These are phyloP conservation scores for Congeria kusceri DNA, from an alignment of 2,888 invertebrate genomes.

Conservation along the genomic window DNA sequence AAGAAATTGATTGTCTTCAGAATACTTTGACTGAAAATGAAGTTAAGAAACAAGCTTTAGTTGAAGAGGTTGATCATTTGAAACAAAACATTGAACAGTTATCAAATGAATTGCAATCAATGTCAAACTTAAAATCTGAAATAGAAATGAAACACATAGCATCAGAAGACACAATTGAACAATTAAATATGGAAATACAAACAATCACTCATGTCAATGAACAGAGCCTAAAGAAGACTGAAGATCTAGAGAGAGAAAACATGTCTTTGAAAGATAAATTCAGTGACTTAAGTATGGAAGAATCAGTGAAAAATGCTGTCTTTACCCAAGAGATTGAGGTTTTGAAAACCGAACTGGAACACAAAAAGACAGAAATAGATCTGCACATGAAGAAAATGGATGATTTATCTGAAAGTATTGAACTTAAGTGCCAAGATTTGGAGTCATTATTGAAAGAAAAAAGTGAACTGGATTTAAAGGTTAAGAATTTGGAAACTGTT, in stretches of 20 bases:
- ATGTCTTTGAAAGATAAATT: constrained; percentile 15
- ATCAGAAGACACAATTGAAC: constrained; percentile 18
- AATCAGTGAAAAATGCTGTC: neutral
- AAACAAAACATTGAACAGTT: constrained; percentile 9
- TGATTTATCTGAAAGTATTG: constrained; percentile 1
- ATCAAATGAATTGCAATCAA: constrained; percentile 15
- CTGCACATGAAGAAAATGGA: neutral
- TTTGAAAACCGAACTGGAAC: constrained; percentile 9
- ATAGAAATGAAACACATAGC: constrained; percentile 9
- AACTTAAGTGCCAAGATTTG: neutral
- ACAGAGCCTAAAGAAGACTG: neutral
- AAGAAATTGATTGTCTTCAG: constrained; percentile 21
- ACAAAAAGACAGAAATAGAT: constrained; percentile 11
- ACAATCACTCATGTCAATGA: constrained; percentile 16
- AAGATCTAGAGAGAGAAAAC: constrained; percentile 3
- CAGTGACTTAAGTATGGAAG: constrained; percentile 11
- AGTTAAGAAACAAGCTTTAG: constrained; percentile 12
- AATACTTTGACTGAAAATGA: constrained; percentile 16
- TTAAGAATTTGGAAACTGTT: neutral
- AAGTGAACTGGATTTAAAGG: constrained; percentile 16
- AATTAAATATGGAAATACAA: constrained; percentile 11
- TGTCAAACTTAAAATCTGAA: constrained; percentile 11
- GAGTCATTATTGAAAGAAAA: too few species aligned
- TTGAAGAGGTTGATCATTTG: constrained; percentile 10
- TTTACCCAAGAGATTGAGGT: constrained; percentile 1